A percentile compares a stretch with the other conserved stretches of the same genome.
Evolutionary conservation across 2,797 vertebrate species (phyloP).

Genomic region (Pelochelys cantorii): DNA sequence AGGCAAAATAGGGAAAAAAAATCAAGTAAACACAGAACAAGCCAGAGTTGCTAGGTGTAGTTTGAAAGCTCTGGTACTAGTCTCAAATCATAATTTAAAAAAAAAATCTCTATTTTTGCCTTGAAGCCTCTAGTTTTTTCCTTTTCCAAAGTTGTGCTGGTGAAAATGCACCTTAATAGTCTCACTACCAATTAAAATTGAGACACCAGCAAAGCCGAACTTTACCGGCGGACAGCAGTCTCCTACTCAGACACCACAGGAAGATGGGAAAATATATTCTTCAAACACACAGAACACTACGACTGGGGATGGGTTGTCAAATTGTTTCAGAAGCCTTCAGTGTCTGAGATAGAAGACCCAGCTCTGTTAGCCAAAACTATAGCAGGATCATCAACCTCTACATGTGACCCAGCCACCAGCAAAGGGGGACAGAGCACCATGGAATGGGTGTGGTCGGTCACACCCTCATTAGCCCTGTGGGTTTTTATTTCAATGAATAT

Average conservation of each 20-base stretch:
- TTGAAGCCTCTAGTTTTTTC: not conserved
- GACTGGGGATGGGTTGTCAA: not conserved
- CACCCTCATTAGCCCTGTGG: not conserved
- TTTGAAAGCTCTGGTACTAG: not conserved
- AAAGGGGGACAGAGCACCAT: not conserved
- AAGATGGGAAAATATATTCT: not conserved
- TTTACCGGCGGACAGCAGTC: not conserved
- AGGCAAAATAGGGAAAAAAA: not conserved
- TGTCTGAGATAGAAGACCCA: not conserved
- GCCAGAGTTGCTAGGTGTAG: not conserved
- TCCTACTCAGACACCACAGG: not conserved
- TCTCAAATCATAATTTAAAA: not conserved
- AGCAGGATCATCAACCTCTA: not conserved
- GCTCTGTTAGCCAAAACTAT: not conserved
- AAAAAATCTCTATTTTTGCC: not conserved
- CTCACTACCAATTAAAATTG: not conserved
- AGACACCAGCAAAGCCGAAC: not conserved
- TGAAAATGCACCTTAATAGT: not conserved
- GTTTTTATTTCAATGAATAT: not conserved
- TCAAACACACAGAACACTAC: not conserved
- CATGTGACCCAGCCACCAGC: not conserved
- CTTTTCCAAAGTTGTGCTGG: not conserved
- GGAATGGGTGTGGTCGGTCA: not conserved
- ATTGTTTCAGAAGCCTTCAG: not conserved
- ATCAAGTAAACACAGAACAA: not conserved